Evolutionary conservation across 2,113 vertebrate species (phyloP).

Genomic region (Lamprologus lemairii): DNA sequence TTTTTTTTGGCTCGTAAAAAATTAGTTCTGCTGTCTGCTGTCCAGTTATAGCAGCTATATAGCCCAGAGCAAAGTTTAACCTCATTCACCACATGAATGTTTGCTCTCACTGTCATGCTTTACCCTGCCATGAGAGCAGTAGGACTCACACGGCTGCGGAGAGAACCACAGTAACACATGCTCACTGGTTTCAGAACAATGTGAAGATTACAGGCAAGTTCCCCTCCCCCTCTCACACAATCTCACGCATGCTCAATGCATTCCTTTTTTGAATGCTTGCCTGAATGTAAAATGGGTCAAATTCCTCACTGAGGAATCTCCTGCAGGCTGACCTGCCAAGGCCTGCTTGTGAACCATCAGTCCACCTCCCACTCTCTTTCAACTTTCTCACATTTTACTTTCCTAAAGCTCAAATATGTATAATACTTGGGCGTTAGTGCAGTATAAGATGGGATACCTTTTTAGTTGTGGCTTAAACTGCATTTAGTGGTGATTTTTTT

Average conservation of each 20-base stretch:
- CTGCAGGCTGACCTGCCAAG: conserved; percentile 56
- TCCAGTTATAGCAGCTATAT: background rate
- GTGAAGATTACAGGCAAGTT: conserved; percentile 49
- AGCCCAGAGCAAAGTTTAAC: conserved; percentile 23
- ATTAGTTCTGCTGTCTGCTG: background rate
- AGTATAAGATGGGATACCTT: background rate
- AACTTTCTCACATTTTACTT: background rate
- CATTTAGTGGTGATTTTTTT: background rate
- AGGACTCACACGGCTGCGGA: conserved; percentile 15
- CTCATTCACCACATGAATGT: conserved; percentile 33
- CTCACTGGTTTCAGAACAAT: conserved; percentile 53
- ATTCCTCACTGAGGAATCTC: conserved; percentile 66
- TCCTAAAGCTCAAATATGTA: background rate
- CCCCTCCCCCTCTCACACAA: conserved; percentile 45
- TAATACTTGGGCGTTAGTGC: background rate
- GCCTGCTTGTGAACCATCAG: conserved; percentile 45
- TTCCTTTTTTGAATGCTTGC: conserved; percentile 44
- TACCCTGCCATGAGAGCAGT: conserved; percentile 9
- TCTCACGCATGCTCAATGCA: conserved; percentile 49
- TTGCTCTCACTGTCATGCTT: conserved; percentile 41
- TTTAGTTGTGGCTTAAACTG: background rate
- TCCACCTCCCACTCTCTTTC: background rate
- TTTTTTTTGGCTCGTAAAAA: background rate
- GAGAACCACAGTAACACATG: conserved; percentile 9
- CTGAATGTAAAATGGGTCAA: conserved; percentile 71